These are phyloP conservation scores for Ibidorhyncha struthersii DNA, from an alignment of 2,113 vertebrate genomes.

Conservation along the genomic window DNA sequence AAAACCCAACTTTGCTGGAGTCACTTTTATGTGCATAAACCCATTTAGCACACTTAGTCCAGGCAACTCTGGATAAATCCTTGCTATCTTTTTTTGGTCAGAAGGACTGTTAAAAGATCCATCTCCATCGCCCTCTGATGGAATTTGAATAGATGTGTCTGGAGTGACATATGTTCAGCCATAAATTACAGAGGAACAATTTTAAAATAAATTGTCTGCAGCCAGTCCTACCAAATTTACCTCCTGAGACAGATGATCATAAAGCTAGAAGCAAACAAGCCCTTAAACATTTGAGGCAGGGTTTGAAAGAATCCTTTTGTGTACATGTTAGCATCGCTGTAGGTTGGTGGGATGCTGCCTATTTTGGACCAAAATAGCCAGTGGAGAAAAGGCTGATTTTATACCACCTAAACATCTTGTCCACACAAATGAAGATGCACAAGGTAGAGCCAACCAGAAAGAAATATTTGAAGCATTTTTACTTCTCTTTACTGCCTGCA, in stretches of 20 bases:
- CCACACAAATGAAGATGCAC: background rate
- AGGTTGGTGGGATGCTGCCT: background rate
- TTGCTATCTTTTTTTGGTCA: background rate
- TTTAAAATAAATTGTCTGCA: constrained; percentile 43
- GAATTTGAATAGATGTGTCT: constrained; percentile 50
- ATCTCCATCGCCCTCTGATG: background rate
- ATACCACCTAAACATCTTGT: background rate
- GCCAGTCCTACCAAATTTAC: constrained; percentile 7
- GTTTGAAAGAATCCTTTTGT: background rate
- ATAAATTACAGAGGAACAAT: constrained; percentile 38
- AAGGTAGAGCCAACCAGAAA: background rate
- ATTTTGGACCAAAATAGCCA: background rate
- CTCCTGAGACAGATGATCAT: constrained; percentile 25
- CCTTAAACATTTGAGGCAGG: background rate
- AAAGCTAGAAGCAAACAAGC: constrained; percentile 43
- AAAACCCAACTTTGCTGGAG: background rate
- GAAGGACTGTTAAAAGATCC: background rate
- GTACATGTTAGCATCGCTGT: background rate
- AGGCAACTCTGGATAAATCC: background rate
- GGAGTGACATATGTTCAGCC: constrained; percentile 23
- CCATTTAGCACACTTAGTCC: background rate
- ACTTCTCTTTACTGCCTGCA: background rate
- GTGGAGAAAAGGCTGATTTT: background rate
- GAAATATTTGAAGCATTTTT: background rate
- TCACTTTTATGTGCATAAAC: background rate